These are phyloP conservation scores for Yponomeuta cagnagella DNA, from an alignment of 2,888 invertebrate genomes.

Conservation along the genomic window DNA sequence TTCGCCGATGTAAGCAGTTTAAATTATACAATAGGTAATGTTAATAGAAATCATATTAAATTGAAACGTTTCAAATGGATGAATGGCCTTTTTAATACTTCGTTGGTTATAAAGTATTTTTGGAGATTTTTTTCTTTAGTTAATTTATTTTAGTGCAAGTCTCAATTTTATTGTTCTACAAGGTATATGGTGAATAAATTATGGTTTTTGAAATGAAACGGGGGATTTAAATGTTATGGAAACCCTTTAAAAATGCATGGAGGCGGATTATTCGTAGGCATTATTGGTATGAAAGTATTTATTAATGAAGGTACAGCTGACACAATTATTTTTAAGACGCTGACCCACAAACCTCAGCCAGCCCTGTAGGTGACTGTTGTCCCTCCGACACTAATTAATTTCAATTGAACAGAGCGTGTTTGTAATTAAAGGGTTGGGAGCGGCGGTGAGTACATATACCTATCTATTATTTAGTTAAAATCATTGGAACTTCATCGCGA, in stretches of 20 bases:
- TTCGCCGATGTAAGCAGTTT: conserved; percentile 25
- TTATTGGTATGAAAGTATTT: too few species aligned
- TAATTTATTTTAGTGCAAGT: conserved; percentile 12
- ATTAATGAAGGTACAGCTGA: too few species aligned
- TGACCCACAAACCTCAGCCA: too few species aligned
- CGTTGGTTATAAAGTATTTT: conserved; percentile 25
- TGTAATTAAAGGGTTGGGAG: not conserved
- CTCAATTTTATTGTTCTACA: conserved; percentile 22
- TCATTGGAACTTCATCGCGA: too few species aligned
- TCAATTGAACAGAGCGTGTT: not conserved
- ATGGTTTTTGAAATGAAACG: conserved; percentile 28
- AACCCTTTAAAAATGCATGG: conserved; percentile 8
- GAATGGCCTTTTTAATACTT: conserved; percentile 59
- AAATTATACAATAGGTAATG: conserved; percentile 68
- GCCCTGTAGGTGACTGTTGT: not conserved
- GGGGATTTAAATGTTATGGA: conserved; percentile 34
- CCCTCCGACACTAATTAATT: not conserved
- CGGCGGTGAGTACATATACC: not conserved
- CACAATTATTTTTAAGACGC: too few species aligned
- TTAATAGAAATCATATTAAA: conserved; percentile 72
- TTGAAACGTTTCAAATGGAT: conserved; percentile 69
- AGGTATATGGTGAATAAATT: conserved; percentile 50
- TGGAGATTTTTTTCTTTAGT: conserved; percentile 34
- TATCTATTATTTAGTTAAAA: too few species aligned
- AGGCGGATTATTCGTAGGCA: too few species aligned